Evolutionary conservation across 2,888 invertebrate genomes (phyloP), one percentile per base, ranked within the genome.

Genomic region (Amphimallon solstitiale): DNA sequence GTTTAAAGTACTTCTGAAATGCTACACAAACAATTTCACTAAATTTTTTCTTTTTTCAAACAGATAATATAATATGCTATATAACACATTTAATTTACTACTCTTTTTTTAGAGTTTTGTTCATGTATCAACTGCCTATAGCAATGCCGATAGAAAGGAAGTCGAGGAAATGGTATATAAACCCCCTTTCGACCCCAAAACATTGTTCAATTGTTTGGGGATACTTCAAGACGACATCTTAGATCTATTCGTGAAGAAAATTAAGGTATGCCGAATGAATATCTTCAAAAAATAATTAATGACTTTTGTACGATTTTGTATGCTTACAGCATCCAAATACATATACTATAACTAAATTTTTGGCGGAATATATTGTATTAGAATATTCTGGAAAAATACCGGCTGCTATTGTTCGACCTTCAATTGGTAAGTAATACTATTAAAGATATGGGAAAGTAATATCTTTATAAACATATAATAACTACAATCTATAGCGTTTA

Each of bases 101-200:
- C 9, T 1, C 52, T 46, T 64, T 64, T 75, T 79, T 35, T 77
- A 90, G 88, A 90, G 91, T 71, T 85, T 92, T 67, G 91, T 98
- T 0, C 97, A 98, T 81, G 94, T 98, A 2, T 97, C 97, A 0
- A 98, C 98, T 0, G 98, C 98, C 0, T 98, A 95, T 84, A 94
- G 97, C 77, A 98, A 98, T 84, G 95, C 97, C 46, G 94, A 97
- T 67, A 87, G 89, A 59, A 84, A 86, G 10, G 87, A 89, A 74
- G 91, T 97, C 19, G 91, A 92, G 60, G 97, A 97, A 80, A 84
- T 86, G 6, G 90, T 97, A 38, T 98, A 98, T 80, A 90, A 91
- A 9, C 86, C 89, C 0, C 83, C 88, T 0, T 86, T 87, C 38
- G 88, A 90, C 71, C 89, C 89, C 19, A 85, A 87, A 63, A 83